These are phyloP conservation scores for Thamnophis sirtalis DNA, from an alignment of 2,113 vertebrate species.

Conservation along the genomic window DNA sequence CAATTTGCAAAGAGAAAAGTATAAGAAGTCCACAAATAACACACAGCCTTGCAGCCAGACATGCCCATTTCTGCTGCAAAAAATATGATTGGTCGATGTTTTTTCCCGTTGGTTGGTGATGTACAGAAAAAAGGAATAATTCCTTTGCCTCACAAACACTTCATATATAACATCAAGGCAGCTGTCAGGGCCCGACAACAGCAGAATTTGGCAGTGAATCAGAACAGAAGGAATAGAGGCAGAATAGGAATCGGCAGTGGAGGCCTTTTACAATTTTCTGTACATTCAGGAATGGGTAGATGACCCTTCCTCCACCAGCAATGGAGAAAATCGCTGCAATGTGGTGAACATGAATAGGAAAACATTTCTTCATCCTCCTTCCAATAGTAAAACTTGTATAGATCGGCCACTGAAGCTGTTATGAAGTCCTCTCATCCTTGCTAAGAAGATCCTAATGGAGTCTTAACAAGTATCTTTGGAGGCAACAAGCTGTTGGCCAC, in stretches of 20 bases:
- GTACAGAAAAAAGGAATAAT: not conserved
- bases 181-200: not conserved
- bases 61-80: not conserved
- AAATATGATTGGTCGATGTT: not conserved
- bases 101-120: not conserved
- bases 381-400: not conserved
- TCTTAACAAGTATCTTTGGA: not conserved
- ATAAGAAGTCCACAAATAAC: not conserved
- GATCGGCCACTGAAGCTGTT: not conserved
- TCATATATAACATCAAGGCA: not conserved
- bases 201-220: not conserved
- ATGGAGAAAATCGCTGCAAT: not conserved
- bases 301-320: not conserved
- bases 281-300: not conserved
- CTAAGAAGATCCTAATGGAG: not conserved
- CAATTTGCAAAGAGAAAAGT: not conserved
- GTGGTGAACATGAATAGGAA: not conserved
- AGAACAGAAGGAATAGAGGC: not conserved
- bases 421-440: not conserved
- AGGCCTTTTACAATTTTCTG: not conserved
- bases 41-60: not conserved
- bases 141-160: not conserved
- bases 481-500: not conserved
- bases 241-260: not conserved
- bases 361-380: not conserved